A percentile compares a stretch with the other conserved stretches of the same genome.
Evolutionary conservation across 2,113 vertebrate genomes (phyloP).

Genomic region (Oceanites oceanicus): DNA sequence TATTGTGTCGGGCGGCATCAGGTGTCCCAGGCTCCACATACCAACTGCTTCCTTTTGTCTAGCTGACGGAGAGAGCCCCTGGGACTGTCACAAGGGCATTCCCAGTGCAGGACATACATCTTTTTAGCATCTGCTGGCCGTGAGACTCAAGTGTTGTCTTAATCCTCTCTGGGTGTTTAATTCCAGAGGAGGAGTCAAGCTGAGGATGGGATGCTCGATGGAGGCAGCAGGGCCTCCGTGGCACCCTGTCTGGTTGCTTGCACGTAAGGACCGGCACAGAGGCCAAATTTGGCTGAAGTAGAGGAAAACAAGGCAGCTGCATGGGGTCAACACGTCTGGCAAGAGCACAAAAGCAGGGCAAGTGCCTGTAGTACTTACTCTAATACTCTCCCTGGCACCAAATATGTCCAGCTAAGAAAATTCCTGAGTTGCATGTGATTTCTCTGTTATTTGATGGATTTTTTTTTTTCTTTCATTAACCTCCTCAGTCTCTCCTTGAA

Average conservation of each 20-base stretch:
- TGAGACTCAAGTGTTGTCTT: neutral
- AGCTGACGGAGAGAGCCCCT: neutral
- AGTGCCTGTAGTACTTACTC: neutral
- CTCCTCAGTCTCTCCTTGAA: neutral
- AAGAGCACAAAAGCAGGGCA: neutral
- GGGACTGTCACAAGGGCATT: neutral
- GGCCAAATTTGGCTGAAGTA: neutral
- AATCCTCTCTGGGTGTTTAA: neutral
- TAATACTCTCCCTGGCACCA: neutral
- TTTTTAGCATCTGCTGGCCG: neutral
- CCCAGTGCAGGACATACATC: neutral
- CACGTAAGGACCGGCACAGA: accelerated
- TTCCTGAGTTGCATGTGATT: neutral
- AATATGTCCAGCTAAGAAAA: neutral
- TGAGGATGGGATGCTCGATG: neutral
- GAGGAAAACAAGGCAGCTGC: neutral
- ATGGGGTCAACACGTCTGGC: neutral
- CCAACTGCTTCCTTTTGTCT: conserved; percentile 30
- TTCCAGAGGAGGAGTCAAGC: neutral
- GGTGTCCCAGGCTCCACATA: neutral
- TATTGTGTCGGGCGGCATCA: neutral
- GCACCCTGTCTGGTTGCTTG: neutral
- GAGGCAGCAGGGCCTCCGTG: neutral
- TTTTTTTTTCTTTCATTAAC: neutral
- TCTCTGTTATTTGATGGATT: neutral